Conservation (phyloP, 2,888 invertebrate genomes). For the Rotaria macrura region DNA sequence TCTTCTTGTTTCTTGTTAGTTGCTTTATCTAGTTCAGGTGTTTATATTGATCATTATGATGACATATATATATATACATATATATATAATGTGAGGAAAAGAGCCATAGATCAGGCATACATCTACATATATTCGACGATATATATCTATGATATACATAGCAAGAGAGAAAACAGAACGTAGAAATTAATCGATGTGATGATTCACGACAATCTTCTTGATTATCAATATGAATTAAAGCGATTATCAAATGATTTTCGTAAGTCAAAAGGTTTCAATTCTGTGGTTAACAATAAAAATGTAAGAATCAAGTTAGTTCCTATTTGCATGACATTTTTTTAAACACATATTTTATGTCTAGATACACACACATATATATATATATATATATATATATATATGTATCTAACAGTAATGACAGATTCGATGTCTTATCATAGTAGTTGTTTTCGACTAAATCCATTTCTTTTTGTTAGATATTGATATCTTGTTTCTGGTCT, state of each 20-base stretch:
- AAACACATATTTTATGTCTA: background rate
- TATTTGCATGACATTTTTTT: background rate
- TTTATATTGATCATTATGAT: background rate
- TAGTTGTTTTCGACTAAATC: background rate
- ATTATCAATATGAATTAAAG: background rate
- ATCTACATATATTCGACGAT: too few relatives aligned
- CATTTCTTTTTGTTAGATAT: background rate
- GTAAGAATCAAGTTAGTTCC: background rate
- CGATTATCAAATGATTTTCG: background rate
- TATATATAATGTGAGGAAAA: background rate
- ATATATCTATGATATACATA: too few relatives aligned
- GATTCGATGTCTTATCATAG: background rate
- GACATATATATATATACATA: background rate
- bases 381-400: too few relatives aligned
- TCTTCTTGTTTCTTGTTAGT: background rate
- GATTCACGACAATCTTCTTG: background rate
- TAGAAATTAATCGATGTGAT: background rate
- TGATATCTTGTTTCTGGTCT: background rate
- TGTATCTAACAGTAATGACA: background rate
- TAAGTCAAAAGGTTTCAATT: background rate
- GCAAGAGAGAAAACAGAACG: too few relatives aligned
- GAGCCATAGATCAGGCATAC: background rate
- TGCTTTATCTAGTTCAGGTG: background rate
- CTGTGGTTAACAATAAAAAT: background rate
- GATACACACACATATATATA: too few relatives aligned